phyloP scores from a whole-genome alignment of 2,113 vertebrate species.

The Ardeotis arabs region DNA sequence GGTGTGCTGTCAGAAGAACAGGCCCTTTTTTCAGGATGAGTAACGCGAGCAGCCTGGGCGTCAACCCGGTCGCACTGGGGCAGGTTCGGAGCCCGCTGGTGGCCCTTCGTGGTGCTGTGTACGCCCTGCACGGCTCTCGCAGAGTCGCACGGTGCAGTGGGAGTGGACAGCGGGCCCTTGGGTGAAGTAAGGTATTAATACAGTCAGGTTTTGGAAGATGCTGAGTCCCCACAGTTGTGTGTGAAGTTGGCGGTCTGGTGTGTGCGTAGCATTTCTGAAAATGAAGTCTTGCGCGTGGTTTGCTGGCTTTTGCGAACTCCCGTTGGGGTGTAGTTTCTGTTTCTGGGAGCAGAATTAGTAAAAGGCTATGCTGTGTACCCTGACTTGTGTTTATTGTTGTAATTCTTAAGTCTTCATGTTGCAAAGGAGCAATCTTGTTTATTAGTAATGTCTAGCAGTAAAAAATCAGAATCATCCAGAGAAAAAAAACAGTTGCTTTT shows the following conservation, averaged over 20 bases:
- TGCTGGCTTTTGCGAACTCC: conserved; percentile 22
- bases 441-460: conserved; percentile 17
- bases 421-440: conserved; percentile 39
- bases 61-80: neutral
- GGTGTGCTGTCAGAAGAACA: neutral
- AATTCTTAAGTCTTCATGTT: conserved; percentile 39
- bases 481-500: neutral
- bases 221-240: neutral
- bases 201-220: neutral
- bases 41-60: neutral
- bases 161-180: neutral
- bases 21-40: neutral
- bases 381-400: conserved; percentile 47
- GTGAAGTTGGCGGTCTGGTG: neutral
- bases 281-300: neutral
- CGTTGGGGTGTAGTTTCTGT: conserved; percentile 8
- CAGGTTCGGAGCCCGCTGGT: neutral
- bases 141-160: too few species aligned
- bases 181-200: neutral
- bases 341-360: conserved; percentile 35
- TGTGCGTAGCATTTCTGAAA: neutral
- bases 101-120: neutral
- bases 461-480: conserved; percentile 4
- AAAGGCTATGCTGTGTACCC: conserved; percentile 17
- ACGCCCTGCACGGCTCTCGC: fast-evolving